These are phyloP conservation scores for Todiramphus saurophagus DNA, from an alignment of 2,113 vertebrate genomes.

Conservation along the genomic window DNA sequence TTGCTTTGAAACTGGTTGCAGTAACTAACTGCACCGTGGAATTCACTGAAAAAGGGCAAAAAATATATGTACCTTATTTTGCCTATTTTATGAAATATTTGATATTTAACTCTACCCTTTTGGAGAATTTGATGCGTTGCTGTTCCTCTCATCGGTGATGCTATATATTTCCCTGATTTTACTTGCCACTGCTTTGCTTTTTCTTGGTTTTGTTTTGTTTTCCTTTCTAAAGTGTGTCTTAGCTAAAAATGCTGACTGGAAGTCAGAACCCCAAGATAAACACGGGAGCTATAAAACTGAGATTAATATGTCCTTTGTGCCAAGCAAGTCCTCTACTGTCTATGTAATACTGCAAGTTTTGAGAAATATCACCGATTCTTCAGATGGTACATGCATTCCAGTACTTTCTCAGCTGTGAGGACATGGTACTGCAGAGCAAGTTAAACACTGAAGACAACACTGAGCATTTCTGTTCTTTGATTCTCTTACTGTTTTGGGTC, in stretches of 20 bases:
- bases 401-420: neutral
- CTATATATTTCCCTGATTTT: neutral
- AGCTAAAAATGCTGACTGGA: neutral
- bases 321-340: neutral
- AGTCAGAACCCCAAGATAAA: neutral
- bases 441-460: neutral
- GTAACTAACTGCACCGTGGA: neutral
- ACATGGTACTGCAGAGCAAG: neutral
- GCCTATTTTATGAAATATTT: neutral
- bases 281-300: neutral
- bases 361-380: neutral
- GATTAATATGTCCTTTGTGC: neutral
- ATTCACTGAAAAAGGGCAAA: neutral
- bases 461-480: neutral
- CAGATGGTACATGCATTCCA: rapidly evolving
- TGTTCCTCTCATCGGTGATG: neutral
- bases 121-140: neutral
- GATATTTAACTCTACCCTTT: neutral
- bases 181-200: neutral
- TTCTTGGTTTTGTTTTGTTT: neutral
- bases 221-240: neutral
- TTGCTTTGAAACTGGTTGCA: neutral
- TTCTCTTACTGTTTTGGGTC: neutral
- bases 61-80: rapidly evolving
- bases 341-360: neutral